Conservation (phyloP, 2,797 vertebrate genomes). For the Propithecus perrieri region DNA sequence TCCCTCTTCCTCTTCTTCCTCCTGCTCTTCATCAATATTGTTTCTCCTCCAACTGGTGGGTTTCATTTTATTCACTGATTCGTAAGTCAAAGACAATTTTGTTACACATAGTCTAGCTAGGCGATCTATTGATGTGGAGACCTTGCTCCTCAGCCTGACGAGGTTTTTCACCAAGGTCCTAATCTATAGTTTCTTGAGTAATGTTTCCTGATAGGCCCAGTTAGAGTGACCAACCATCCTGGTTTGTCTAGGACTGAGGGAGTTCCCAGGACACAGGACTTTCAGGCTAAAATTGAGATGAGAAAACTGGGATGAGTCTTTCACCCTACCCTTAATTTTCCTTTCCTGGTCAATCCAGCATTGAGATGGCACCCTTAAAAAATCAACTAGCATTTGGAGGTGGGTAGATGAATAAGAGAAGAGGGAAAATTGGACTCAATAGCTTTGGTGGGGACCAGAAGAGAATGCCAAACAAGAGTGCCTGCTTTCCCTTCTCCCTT, state of each 20-base stretch:
- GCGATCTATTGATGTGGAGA: background rate
- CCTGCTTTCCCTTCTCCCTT: background rate
- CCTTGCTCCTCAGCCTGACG: background rate
- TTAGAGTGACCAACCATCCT: background rate
- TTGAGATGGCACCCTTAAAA: background rate
- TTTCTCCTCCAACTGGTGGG: background rate
- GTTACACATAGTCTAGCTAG: background rate
- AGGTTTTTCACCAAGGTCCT: background rate
- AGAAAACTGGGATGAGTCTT: background rate
- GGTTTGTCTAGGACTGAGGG: background rate
- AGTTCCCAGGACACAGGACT: background rate
- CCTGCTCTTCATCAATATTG: background rate
- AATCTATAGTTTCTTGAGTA: background rate
- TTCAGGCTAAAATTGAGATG: background rate
- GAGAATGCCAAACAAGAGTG: conserved; percentile 11
- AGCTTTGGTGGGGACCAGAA: background rate
- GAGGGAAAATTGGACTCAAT: background rate
- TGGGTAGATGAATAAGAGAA: conserved; percentile 33
- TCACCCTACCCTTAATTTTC: background rate
- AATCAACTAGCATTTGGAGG: background rate
- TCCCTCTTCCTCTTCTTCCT: background rate
- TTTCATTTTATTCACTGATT: background rate
- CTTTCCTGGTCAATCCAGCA: background rate
- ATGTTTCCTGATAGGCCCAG: background rate
- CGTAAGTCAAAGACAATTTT: conserved; percentile 4